These are phyloP conservation scores for Phengaris alcon DNA, from an alignment of 2,888 invertebrate genomes.

Conservation along the genomic window DNA sequence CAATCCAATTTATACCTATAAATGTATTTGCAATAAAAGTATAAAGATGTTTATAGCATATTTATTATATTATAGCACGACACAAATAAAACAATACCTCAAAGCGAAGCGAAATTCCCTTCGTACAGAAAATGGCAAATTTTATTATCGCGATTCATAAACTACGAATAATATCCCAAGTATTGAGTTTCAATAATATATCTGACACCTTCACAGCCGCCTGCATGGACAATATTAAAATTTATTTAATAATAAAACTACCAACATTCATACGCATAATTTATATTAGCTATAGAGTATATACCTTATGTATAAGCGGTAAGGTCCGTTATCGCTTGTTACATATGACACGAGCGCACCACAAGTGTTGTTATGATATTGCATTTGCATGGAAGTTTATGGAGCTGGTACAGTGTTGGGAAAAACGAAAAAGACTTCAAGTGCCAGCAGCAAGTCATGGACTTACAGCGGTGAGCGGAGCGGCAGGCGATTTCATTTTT, in stretches of 20 bases:
- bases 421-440: slow-evolving; percentile 26
- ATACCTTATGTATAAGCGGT: background rate
- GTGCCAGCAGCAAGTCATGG: background rate
- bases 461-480: background rate
- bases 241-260: slow-evolving; percentile 17
- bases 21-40: no score
- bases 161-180: slow-evolving; percentile 10
- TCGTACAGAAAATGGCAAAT: slow-evolving; percentile 22
- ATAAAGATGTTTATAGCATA: background rate
- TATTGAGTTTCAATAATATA: slow-evolving; percentile 23
- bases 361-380: slow-evolving; percentile 27
- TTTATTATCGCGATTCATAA: slow-evolving; percentile 10
- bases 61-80: background rate
- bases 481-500: background rate
- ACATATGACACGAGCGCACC: background rate
- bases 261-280: background rate
- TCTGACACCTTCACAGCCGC: slow-evolving; percentile 15
- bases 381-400: slow-evolving; percentile 29
- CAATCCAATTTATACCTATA: no score
- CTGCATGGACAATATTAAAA: slow-evolving; percentile 22
- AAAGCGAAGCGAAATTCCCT: background rate
- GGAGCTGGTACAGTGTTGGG: slow-evolving; percentile 28
- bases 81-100: background rate
- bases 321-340: background rate
- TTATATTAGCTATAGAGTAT: background rate